Base-by-base conservation (phyloP, 2,888 invertebrate genomes). In the Drosophila sordidula region DNA sequence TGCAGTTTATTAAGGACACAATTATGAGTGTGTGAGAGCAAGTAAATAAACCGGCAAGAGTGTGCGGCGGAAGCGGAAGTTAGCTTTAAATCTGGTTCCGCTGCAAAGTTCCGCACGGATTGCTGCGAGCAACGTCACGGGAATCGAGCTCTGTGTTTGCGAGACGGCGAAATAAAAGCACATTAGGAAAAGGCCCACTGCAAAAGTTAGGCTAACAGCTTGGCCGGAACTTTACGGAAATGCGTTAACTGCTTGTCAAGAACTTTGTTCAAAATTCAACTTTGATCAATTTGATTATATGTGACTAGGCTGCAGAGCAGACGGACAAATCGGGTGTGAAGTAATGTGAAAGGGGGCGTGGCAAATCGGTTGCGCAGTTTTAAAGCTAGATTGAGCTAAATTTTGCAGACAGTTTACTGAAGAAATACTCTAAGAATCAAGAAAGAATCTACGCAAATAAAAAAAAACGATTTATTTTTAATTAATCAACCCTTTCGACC, bases 1-100 rank as follows among this genome's bases (percentile, higher is more conserved):
- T 65, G 34, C 76, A 70, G 76, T 70, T 68, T 82, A 80, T 82
- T 74, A 70, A 76, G 71, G 68, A 67, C 58, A 69, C 69, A 83
- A 75, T 86, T 80, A 73, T 64, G 44, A 18, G 14, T 32, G 25
- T 14, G 9, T 9, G 14, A 38, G 38, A 45, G 56, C 26, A 57
- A 50, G 41, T 54, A 57, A 59, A 50, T 42, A 50, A 46, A 47
- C 41, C 18, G 42, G 18, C 50, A 38, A 36, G 18, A 29, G 29
- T 9, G 29, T 29, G 29, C 9, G 11, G 38, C 38, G 34, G 36
- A 58, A 56, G 29, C 47, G 61, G 22, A 67, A 58, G 41, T 67
- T 58, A 36, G 57, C 39, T 59, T 71, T 71, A 59, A 70, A 45
- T 44, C 39, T 8, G 12, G 18, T 44, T 50, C 38, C 32, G 41